Conservation (phyloP, 2,113 vertebrate genomes). For the Passer domesticus region DNA sequence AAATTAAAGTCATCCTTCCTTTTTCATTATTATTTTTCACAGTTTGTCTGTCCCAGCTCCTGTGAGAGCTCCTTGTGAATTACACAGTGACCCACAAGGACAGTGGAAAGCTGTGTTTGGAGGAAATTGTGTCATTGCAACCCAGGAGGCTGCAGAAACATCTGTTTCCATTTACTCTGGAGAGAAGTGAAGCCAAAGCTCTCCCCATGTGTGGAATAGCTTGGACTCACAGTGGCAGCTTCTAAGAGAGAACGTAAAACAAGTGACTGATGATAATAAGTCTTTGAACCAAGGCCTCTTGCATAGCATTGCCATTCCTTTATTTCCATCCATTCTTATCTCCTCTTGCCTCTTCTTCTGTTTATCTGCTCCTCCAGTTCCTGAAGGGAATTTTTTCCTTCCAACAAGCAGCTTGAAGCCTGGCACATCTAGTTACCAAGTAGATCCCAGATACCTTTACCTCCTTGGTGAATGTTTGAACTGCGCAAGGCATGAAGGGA, state of each 20-base stretch:
- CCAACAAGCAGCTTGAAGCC: neutral
- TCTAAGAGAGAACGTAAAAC: neutral
- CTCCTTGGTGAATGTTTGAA: neutral
- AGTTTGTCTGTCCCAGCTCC: neutral
- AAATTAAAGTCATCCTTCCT: neutral
- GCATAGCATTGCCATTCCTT: neutral
- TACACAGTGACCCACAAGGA: neutral
- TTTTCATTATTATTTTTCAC: neutral
- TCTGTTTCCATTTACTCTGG: neutral
- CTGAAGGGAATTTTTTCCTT: conserved; percentile 28
- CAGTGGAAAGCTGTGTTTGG: neutral
- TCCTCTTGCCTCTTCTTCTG: neutral
- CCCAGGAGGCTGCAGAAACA: neutral
- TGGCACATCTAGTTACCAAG: neutral
- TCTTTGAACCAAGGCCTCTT: conserved; percentile 21
- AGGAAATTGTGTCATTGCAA: neutral
- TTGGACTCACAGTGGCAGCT: neutral
- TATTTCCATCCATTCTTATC: conserved; percentile 38
- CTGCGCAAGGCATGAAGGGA: neutral
- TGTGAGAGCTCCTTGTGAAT: neutral
- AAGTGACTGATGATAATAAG: neutral
- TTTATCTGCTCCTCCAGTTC: neutral
- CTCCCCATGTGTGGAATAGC: neutral
- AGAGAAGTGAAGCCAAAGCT: neutral
- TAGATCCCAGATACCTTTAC: neutral